Evolutionary conservation across 2,797 vertebrate species (phyloP).

Genomic region (Pteropus rufus): DNA sequence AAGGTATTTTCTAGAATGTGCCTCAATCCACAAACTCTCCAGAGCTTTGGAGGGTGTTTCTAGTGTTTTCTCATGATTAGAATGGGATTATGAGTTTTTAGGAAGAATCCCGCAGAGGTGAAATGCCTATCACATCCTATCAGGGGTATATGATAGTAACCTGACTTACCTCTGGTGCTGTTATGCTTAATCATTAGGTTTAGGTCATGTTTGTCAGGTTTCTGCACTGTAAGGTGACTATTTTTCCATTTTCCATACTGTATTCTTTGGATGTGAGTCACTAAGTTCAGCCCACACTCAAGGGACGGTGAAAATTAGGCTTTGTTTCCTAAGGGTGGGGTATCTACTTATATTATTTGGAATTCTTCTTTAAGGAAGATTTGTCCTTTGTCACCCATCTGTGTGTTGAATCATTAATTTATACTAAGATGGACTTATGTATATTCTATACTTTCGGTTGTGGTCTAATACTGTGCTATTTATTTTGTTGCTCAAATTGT

Average conservation of each 20-base stretch:
- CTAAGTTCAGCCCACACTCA: background rate
- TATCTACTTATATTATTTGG: background rate
- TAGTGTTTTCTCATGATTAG: background rate
- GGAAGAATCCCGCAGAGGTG: background rate
- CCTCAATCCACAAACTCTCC: too few species aligned
- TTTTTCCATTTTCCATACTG: background rate
- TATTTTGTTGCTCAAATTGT: background rate
- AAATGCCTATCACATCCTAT: fast-evolving
- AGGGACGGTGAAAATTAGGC: background rate
- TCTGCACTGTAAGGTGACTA: background rate
- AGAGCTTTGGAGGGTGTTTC: background rate
- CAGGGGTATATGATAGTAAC: fast-evolving
- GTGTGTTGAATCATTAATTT: background rate
- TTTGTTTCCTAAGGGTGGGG: background rate
- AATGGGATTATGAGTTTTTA: background rate
- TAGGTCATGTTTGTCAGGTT: background rate
- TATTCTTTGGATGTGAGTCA: background rate
- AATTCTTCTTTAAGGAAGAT: background rate
- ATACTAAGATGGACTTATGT: background rate
- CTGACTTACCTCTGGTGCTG: background rate
- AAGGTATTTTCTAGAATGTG: too few species aligned
- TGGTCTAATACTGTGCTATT: background rate
- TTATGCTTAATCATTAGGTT: background rate
- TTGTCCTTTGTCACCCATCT: background rate
- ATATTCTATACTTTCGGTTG: background rate